A percentile compares a stretch with the other conserved stretches of the same genome.
phyloP scores from a whole-genome alignment of 1,140 invertebrate genomes.

The Chelonus insularis region DNA sequence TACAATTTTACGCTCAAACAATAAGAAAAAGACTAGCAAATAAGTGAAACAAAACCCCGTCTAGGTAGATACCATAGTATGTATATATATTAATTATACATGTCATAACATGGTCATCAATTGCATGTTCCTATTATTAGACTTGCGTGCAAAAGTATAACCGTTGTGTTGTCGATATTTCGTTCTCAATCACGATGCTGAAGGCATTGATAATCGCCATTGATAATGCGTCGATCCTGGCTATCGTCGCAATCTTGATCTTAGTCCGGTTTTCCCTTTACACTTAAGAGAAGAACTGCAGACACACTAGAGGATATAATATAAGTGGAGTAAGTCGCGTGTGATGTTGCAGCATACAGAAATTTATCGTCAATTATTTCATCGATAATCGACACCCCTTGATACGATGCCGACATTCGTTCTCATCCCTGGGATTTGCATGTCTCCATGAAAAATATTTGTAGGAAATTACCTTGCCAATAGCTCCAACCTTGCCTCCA shows the following conservation, averaged over 20 bases:
- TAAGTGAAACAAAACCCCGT: no score
- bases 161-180: no score
- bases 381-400: conserved; percentile 18
- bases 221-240: conserved; percentile 4
- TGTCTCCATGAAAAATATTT: conserved; percentile 5
- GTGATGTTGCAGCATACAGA: neutral
- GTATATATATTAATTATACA: no score
- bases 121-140: no score
- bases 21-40: no score
- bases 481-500: neutral
- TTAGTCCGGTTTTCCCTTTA: conserved; percentile 5
- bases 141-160: no score
- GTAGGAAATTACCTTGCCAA: conserved; percentile 16
- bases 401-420: neutral
- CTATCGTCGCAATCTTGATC: conserved; percentile 15
- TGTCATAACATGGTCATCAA: no score
- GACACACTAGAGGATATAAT: neutral
- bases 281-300: no score
- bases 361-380: conserved; percentile 20
- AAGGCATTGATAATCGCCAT: conserved; percentile 11
- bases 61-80: no score
- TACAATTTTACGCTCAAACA: no score
- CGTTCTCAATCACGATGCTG: neutral
- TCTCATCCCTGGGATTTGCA: neutral
- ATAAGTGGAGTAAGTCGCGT: conserved; percentile 3